phyloP scores from a whole-genome alignment of 2,797 vertebrate genomes.

The Erethizon dorsatum region DNA sequence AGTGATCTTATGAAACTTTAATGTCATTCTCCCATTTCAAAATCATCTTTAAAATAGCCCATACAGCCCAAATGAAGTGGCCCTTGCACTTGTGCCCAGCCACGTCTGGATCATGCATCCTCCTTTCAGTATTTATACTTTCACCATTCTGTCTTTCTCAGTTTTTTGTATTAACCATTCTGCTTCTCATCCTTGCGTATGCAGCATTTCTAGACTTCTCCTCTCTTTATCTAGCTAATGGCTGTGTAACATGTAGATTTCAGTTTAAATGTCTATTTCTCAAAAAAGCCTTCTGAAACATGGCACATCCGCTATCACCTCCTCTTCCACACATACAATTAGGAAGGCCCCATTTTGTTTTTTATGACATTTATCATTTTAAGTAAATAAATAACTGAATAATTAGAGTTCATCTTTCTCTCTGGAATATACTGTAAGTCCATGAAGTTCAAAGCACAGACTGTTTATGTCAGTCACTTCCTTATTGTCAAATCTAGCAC shows the following conservation, averaged over 20 bases:
- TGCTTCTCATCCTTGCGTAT: not conserved
- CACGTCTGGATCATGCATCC: not conserved
- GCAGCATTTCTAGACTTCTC: not conserved
- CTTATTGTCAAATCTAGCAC: not conserved
- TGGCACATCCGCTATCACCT: not conserved
- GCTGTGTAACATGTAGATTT: not conserved
- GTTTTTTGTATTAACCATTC: not conserved
- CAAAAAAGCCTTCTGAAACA: not conserved
- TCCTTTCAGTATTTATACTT: not conserved
- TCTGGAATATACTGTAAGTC: not conserved
- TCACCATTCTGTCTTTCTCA: not conserved
- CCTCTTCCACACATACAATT: not conserved
- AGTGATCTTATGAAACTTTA: not conserved
- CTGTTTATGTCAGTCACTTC: not conserved
- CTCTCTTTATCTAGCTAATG: not conserved
- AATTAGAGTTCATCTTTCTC: conserved; percentile 43
- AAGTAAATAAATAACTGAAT: conserved; percentile 17
- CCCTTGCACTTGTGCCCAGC: not conserved
- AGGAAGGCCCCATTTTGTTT: not conserved
- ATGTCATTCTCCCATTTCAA: not conserved
- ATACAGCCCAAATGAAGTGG: not conserved
- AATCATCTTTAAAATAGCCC: not conserved
- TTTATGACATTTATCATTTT: conserved; percentile 7
- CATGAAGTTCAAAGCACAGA: conserved; percentile 5
- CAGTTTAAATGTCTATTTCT: not conserved